Evolutionary conservation across 2,888 invertebrate genomes (phyloP).

Genomic region (Lochmaea crataegi): DNA sequence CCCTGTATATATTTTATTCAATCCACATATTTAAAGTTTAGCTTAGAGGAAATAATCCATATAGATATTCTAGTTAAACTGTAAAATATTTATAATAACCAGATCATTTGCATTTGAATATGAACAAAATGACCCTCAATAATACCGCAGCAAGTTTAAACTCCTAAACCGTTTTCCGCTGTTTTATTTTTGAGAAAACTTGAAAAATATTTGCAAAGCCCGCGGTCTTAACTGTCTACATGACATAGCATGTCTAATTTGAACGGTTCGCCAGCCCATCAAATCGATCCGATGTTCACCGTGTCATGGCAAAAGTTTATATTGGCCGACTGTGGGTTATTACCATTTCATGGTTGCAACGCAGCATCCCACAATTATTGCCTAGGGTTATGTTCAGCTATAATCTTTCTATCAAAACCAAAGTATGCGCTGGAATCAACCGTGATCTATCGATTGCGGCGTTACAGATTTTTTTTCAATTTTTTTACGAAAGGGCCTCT

Average conservation of each 20-base stretch:
- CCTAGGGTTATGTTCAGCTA: conserved; percentile 47
- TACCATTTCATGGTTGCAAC: conserved; percentile 45
- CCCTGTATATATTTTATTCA: too few relatives aligned
- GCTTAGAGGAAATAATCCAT: background rate
- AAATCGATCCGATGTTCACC: background rate
- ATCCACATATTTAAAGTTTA: too few relatives aligned
- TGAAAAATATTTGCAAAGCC: conserved; percentile 45
- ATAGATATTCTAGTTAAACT: background rate
- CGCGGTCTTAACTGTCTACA: conserved; percentile 47
- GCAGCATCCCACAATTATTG: conserved; percentile 38
- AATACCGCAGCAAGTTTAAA: conserved; percentile 39
- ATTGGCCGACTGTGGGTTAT: conserved; percentile 40
- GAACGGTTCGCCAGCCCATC: conserved; percentile 42
- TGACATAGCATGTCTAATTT: conserved; percentile 49
- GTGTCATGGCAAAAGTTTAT: background rate
- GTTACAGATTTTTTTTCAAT: conserved; percentile 29
- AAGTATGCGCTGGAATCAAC: conserved; percentile 55
- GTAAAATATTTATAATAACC: conserved; percentile 2
- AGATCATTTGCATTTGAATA: conserved; percentile 31
- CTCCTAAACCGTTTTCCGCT: conserved; percentile 37
- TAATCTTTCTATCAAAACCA: conserved; percentile 62
- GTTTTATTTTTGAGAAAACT: conserved; percentile 44
- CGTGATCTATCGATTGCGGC: conserved; percentile 58
- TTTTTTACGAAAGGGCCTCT: conserved; percentile 32
- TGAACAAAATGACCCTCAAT: conserved; percentile 5